Percentiles rank a stretch among this genome's conserved stretches.
phyloP scores from a whole-genome alignment of 2,888 invertebrate species.

The Oscheius sp. region DNA sequence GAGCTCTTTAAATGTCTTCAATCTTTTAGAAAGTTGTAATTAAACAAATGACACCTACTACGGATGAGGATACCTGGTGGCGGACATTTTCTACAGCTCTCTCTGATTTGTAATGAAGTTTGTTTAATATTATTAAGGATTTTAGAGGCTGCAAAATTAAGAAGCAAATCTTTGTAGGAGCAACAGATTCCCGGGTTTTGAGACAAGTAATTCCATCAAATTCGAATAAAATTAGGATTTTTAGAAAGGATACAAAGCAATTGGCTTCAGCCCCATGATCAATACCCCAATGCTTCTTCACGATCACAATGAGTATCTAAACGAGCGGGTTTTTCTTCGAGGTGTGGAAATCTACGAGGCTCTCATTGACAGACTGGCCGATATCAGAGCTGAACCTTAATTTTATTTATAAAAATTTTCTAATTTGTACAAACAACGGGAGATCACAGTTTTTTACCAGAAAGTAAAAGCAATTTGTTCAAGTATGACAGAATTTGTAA shows the following conservation, averaged over 20 bases:
- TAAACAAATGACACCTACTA: conserved; percentile 67
- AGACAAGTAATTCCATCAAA: conserved; percentile 81
- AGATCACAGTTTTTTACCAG: conserved; percentile 1
- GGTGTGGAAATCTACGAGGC: conserved; percentile 86
- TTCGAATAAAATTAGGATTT: too few relatives aligned
- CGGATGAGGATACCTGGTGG: conserved; percentile 75
- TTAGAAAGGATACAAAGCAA: conserved; percentile 83
- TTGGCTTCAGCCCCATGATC: conserved; percentile 92
- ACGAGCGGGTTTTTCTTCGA: conserved; percentile 82
- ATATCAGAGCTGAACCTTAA: not conserved
- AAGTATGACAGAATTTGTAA: conserved; percentile 6
- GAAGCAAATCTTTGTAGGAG: conserved; percentile 86
- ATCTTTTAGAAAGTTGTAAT: conserved; percentile 14
- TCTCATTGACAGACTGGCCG: conserved; percentile 77
- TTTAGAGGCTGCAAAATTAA: conserved; percentile 81
- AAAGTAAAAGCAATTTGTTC: conserved; percentile 16
- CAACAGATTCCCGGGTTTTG: conserved; percentile 88
- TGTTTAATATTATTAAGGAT: conserved; percentile 74
- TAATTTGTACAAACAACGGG: conserved; percentile 4
- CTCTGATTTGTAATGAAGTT: conserved; percentile 74
- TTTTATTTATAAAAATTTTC: not conserved
- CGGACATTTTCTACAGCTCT: conserved; percentile 74
- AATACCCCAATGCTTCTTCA: conserved; percentile 87
- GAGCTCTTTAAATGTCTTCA: not conserved
- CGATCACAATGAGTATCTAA: conserved; percentile 89